These are phyloP conservation scores for Oryzias curvinotus DNA, from an alignment of 2,113 vertebrate species.

Conservation along the genomic window DNA sequence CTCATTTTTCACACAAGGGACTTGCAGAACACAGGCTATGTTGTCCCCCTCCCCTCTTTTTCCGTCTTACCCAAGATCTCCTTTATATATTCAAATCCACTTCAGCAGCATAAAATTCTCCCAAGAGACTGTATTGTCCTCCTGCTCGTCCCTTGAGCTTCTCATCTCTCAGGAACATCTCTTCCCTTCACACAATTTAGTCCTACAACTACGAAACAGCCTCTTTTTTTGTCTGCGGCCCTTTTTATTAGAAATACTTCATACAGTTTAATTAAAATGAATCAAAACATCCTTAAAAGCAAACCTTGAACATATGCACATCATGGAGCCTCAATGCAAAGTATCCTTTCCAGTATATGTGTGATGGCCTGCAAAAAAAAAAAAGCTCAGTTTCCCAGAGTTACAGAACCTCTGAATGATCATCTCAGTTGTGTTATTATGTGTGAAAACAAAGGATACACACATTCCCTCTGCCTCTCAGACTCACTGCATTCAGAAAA, in stretches of 20 bases:
- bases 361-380: slow-evolving; percentile 57
- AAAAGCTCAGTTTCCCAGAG: slow-evolving; percentile 71
- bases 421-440: slow-evolving; percentile 73
- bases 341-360: slow-evolving; percentile 53
- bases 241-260: slow-evolving; percentile 61
- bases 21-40: slow-evolving; percentile 62
- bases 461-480: slow-evolving; percentile 39
- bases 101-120: slow-evolving; percentile 80
- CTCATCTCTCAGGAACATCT: slow-evolving; percentile 72
- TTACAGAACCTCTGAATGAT: slow-evolving; percentile 65
- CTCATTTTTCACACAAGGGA: slow-evolving; percentile 62
- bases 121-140: slow-evolving; percentile 79
- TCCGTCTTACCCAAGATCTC: slow-evolving; percentile 62
- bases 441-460: slow-evolving; percentile 69
- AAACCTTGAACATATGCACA: slow-evolving; percentile 61
- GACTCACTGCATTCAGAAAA: slow-evolving; percentile 60
- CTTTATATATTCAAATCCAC: slow-evolving; percentile 81
- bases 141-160: slow-evolving; percentile 75
- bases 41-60: slow-evolving; percentile 57
- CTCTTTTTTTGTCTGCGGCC: slow-evolving; percentile 1
- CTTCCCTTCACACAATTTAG: slow-evolving; percentile 68
- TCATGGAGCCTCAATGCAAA: slow-evolving; percentile 65
- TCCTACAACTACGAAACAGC: slow-evolving; percentile 59
- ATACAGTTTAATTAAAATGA: slow-evolving; percentile 73
- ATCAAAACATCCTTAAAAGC: slow-evolving; percentile 72